Percentiles rank a stretch among this genome's conserved stretches.
Evolutionary conservation across 2,888 invertebrate genomes (phyloP).

Genomic region (Synergus japonicus): DNA sequence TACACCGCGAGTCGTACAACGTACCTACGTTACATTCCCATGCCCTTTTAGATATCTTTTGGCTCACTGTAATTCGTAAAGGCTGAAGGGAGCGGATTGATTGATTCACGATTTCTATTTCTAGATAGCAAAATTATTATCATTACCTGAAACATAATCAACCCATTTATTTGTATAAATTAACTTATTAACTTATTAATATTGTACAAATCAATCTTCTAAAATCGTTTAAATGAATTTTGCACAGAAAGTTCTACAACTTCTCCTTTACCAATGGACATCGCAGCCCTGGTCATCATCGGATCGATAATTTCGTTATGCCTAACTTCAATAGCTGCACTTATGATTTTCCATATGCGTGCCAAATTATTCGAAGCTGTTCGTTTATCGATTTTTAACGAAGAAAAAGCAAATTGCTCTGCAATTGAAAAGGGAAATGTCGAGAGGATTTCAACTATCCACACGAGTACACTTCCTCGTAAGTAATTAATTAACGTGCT

Average conservation of each 20-base stretch:
- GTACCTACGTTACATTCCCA: constrained; percentile 54
- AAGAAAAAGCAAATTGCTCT: constrained; percentile 62
- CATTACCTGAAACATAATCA: not conserved
- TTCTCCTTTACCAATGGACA: constrained; percentile 67
- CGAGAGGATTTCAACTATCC: constrained; percentile 58
- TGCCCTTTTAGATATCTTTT: constrained; percentile 47
- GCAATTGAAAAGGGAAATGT: constrained; percentile 55
- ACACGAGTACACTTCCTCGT: constrained; percentile 52
- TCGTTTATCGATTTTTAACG: constrained; percentile 69
- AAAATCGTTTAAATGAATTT: not conserved
- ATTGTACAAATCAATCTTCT: not conserved
- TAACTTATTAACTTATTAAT: not conserved
- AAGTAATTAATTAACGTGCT: constrained; percentile 41
- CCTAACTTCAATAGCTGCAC: constrained; percentile 68
- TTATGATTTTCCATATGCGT: constrained; percentile 71
- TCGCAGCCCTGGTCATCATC: constrained; percentile 69
- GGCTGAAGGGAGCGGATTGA: constrained; percentile 22
- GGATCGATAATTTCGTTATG: constrained; percentile 71
- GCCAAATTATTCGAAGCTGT: constrained; percentile 71
- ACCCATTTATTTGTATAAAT: not conserved
- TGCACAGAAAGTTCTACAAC: constrained; percentile 49
- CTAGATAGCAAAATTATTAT: not conserved
- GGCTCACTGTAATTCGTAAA: constrained; percentile 22
- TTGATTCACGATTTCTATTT: not conserved
- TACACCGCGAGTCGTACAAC: constrained; percentile 50